These are phyloP conservation scores for Lithophane leautieri DNA, from an alignment of 2,888 invertebrate species.

Conservation along the genomic window DNA sequence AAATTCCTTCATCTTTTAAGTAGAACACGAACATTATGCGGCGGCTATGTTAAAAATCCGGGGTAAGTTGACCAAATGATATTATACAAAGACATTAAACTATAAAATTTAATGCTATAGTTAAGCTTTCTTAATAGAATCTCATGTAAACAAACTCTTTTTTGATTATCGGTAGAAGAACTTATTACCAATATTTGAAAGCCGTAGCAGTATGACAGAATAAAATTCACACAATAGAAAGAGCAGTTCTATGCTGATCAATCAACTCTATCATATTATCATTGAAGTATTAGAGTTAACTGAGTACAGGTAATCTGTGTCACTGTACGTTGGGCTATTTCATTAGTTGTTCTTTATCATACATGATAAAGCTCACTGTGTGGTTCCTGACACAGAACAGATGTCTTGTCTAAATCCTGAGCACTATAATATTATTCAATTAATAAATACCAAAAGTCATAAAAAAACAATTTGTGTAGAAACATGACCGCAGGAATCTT, in stretches of 20 bases:
- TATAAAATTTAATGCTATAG: neutral
- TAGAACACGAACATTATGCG: conserved; percentile 66
- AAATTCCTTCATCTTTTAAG: conserved; percentile 69
- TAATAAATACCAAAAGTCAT: neutral
- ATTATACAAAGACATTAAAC: neutral
- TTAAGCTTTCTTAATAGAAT: neutral
- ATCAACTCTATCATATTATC: neutral
- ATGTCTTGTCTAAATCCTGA: neutral
- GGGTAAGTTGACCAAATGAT: conserved; percentile 67
- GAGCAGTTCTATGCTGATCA: neutral
- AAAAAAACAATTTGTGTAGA: too few relatives aligned
- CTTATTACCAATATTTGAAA: neutral
- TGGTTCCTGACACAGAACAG: neutral
- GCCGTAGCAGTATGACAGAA: neutral
- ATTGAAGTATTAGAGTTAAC: neutral
- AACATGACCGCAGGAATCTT: neutral
- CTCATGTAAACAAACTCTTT: conserved; percentile 19
- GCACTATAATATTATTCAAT: neutral
- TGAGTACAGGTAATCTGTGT: neutral
- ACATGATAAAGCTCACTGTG: neutral
- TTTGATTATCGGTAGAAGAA: neutral
- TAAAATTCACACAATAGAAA: neutral
- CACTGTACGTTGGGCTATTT: neutral
- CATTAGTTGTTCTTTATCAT: conserved; percentile 5
- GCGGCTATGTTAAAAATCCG: conserved; percentile 53